These are phyloP conservation scores for Calvadosia cruxmelitensis DNA, from an alignment of 30 jellyfish, hydroid and myxozoan genomes.

Conservation along the genomic window DNA sequence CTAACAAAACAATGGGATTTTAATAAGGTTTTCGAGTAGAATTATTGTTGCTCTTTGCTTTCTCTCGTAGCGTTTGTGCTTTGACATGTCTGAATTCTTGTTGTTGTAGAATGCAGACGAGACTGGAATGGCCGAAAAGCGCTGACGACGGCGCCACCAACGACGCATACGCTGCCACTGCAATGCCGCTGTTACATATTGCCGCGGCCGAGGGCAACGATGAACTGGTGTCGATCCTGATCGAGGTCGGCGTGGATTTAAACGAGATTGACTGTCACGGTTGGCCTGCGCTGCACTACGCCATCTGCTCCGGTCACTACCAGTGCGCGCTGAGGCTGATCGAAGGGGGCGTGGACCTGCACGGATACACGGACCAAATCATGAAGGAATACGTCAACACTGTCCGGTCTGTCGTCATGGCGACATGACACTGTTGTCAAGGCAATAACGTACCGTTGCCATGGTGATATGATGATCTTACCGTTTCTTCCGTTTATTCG, in stretches of 20 bases:
- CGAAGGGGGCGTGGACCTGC: conserved; percentile 52
- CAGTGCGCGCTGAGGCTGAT: conserved; percentile 61
- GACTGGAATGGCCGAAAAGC: not conserved
- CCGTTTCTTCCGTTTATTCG: too few species aligned
- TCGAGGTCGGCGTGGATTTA: conserved; percentile 75
- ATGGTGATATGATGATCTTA: too few species aligned
- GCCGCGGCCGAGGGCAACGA: conserved; percentile 86
- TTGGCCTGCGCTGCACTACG: conserved; percentile 97
- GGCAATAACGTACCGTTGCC: too few species aligned
- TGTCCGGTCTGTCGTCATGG: conserved; percentile 26
- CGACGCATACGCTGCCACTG: not conserved
- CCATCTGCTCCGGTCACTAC: conserved; percentile 67
- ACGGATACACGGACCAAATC: conserved; percentile 48
- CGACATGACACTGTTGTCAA: too few species aligned
- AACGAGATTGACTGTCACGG: conserved; percentile 73
- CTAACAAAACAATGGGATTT: too few species aligned
- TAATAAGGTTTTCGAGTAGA: too few species aligned
- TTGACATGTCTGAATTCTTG: too few species aligned
- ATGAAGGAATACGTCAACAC: conserved; percentile 53
- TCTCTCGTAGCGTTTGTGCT: too few species aligned
- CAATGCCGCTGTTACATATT: conserved; percentile 67
- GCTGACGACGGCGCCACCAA: not conserved
- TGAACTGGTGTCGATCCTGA: conserved; percentile 51
- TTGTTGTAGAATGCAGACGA: not conserved
- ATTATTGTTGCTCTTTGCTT: too few species aligned